Conservation (phyloP, 2,113 vertebrate species). For the Bungarus multicinctus region DNA sequence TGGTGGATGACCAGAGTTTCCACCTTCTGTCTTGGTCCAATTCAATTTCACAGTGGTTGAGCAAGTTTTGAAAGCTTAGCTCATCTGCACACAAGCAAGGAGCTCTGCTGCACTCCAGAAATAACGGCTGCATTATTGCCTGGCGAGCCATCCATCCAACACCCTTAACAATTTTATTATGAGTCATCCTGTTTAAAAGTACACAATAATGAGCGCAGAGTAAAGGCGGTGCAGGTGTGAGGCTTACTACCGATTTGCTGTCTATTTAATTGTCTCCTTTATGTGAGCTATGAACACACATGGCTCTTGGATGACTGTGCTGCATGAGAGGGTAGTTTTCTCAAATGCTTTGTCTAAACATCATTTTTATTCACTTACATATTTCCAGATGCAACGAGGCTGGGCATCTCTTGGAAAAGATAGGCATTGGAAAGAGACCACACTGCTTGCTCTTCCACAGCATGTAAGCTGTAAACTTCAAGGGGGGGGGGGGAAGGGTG, state of each 20-base stretch:
- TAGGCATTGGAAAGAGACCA: background rate
- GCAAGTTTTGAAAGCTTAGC: background rate
- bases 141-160: background rate
- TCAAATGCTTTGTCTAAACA: background rate
- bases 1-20: background rate
- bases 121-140: background rate
- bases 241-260: background rate
- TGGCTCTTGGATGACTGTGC: background rate
- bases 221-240: background rate
- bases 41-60: background rate
- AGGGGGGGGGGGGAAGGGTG: too few species aligned
- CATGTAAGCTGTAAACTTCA: background rate
- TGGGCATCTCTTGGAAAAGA: background rate
- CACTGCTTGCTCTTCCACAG: background rate
- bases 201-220: background rate
- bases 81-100: background rate
- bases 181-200: constrained; percentile 11
- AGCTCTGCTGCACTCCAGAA: background rate
- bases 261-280: background rate
- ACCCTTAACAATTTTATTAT: background rate
- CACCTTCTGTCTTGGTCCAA: background rate
- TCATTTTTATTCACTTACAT: background rate
- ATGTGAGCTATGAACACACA: background rate
- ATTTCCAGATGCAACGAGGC: background rate
- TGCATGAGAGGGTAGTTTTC: background rate